These are phyloP conservation scores for Corvus hawaiiensis DNA, from an alignment of 2,113 vertebrate genomes.

Conservation along the genomic window DNA sequence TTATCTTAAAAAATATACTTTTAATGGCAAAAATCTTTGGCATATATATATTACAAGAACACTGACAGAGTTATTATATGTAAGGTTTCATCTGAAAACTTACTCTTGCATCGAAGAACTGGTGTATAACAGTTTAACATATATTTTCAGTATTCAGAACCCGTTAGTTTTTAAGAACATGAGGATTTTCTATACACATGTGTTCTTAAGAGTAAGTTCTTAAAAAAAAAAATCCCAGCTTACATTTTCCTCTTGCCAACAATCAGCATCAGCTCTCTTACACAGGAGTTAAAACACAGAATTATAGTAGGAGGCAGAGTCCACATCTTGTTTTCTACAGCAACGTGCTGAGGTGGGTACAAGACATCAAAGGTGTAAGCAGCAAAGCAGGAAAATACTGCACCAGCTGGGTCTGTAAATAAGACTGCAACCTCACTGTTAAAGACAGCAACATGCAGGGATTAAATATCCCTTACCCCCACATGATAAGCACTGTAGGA, in stretches of 20 bases:
- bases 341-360: neutral
- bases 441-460: neutral
- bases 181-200: neutral
- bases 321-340: neutral
- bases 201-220: neutral
- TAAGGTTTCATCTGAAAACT: neutral
- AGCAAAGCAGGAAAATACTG: neutral
- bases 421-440: neutral
- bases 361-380: neutral
- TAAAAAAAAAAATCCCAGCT: neutral
- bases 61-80: neutral
- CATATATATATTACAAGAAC: neutral
- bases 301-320: neutral
- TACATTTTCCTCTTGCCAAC: neutral
- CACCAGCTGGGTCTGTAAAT: slow-evolving; percentile 7
- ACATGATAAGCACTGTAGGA: neutral
- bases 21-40: neutral
- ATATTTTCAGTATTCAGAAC: neutral
- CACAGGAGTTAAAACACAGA: neutral
- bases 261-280: neutral
- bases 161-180: neutral
- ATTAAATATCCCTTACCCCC: neutral
- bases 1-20: neutral
- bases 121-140: neutral
- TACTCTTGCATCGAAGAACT: neutral